A percentile compares a stretch with the other conserved stretches of the same genome.
phyloP scores from a whole-genome alignment of 2,888 invertebrate species.

The Xiphydria camelus region DNA sequence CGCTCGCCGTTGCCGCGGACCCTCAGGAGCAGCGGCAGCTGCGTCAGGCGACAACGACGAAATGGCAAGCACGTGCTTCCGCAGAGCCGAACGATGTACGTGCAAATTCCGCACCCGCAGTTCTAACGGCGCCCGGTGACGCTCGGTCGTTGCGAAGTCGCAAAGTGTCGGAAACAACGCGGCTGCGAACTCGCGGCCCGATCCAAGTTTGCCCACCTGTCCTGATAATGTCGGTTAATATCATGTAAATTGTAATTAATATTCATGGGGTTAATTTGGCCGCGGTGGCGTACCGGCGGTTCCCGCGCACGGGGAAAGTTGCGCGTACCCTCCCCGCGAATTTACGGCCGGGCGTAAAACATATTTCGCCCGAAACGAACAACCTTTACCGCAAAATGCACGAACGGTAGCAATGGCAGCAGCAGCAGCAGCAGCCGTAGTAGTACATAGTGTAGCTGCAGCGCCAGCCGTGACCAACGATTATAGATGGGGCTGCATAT shows the following conservation, averaged over 20 bases:
- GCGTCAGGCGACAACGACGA: too few relatives aligned
- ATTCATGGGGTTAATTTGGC: conserved; percentile 52
- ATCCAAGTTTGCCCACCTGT: conserved; percentile 46
- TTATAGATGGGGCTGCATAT: conserved; percentile 13
- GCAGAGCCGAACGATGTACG: too few relatives aligned
- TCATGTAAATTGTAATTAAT: conserved; percentile 56
- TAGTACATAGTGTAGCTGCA: conserved; percentile 3
- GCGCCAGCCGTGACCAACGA: not conserved
- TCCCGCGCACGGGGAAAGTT: conserved; percentile 34
- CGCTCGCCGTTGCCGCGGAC: too few relatives aligned
- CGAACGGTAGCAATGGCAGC: conserved; percentile 3
- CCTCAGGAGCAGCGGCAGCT: too few relatives aligned
- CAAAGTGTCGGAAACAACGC: too few relatives aligned
- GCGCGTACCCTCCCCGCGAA: too few relatives aligned
- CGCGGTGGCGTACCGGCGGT: conserved; percentile 22
- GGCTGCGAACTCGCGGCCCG: too few relatives aligned
- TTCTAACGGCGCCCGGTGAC: too few relatives aligned
- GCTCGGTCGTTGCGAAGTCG: too few relatives aligned
- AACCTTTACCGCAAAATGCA: conserved; percentile 18
- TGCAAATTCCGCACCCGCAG: too few relatives aligned
- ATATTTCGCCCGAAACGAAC: conserved; percentile 36
- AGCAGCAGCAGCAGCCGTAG: too few relatives aligned
- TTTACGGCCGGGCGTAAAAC: conserved; percentile 46
- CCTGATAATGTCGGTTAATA: conserved; percentile 55
- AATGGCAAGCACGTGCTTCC: too few relatives aligned